Evolutionary conservation across 2,113 vertebrate genomes (phyloP).

Genomic region (Anthoscopus minutus): DNA sequence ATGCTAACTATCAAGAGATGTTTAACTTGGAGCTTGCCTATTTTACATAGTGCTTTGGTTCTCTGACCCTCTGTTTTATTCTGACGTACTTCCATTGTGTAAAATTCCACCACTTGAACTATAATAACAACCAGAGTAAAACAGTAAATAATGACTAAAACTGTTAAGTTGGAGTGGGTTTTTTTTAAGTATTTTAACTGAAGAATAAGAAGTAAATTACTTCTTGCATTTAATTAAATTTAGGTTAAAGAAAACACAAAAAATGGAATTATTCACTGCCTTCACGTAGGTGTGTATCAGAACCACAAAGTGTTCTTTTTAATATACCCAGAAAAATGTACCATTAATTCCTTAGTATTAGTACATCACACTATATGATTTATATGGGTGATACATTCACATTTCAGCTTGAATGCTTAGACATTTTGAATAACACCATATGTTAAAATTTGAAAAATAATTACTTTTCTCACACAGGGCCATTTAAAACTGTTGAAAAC

Average conservation of each 20-base stretch:
- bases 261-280: not conserved
- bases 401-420: not conserved
- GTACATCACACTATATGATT: not conserved
- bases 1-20: not conserved
- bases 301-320: not conserved
- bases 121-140: not conserved
- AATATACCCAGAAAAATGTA: not conserved
- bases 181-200: not conserved
- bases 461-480: not conserved
- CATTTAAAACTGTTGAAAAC: not conserved
- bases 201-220: not conserved
- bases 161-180: accelerated
- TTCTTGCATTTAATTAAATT: not conserved
- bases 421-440: not conserved
- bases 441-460: not conserved
- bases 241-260: not conserved
- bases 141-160: not conserved
- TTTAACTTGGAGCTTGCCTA: constrained; percentile 4
- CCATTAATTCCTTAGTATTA: not conserved
- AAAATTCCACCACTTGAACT: not conserved
- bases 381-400: not conserved
- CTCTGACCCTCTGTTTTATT: not conserved
- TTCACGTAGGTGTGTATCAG: not conserved
- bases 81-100: not conserved
- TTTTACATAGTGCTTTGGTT: not conserved